These are phyloP conservation scores for Triplophysa bombifrons DNA, from an alignment of 2,797 vertebrate genomes.

Conservation along the genomic window DNA sequence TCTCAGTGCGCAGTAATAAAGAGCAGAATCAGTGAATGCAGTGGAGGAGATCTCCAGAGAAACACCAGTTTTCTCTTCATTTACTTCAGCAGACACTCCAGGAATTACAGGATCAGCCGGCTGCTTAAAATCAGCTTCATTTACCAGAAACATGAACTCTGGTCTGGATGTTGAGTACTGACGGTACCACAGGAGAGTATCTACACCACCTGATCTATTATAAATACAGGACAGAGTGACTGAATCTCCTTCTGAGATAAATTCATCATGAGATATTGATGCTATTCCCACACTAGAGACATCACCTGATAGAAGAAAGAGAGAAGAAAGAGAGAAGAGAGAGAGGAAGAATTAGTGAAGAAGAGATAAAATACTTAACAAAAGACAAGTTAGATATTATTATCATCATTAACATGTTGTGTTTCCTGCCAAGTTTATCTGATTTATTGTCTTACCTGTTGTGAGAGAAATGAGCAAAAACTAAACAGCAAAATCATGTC, in stretches of 20 bases:
- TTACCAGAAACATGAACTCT: constrained; percentile 36
- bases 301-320: neutral
- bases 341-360: too few relatives aligned
- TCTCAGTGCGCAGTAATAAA: neutral
- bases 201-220: constrained; percentile 4
- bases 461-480: too few relatives aligned
- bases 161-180: constrained; percentile 43
- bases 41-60: constrained; percentile 20
- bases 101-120: constrained; percentile 26
- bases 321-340: too few relatives aligned
- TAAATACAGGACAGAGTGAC: constrained; percentile 46
- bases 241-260: constrained; percentile 11
- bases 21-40: neutral
- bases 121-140: constrained; percentile 14
- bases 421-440: too few relatives aligned
- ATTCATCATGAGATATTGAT: neutral
- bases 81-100: constrained; percentile 32
- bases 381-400: too few relatives aligned
- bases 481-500: too few relatives aligned
- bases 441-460: too few relatives aligned
- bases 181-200: constrained; percentile 46
- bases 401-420: too few relatives aligned
- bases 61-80: constrained; percentile 24
- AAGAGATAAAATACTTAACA: too few relatives aligned
- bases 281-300: constrained; percentile 31